Percentiles rank a stretch among this genome's conserved stretches.
Conservation (phyloP, 2,113 vertebrate genomes). For the Spea bombifrons region DNA sequence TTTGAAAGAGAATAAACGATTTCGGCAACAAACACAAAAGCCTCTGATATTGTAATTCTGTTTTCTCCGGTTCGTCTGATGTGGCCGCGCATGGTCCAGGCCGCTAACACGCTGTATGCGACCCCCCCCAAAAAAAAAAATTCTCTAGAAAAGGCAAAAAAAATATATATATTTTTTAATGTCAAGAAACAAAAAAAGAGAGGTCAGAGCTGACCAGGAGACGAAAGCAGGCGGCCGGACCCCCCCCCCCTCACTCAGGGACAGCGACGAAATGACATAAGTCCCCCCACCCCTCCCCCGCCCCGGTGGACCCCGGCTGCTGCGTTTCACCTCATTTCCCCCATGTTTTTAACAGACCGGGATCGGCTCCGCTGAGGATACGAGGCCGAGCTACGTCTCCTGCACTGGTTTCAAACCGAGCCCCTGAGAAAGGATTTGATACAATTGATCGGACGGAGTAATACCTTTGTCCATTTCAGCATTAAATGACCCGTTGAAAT, state of each 20-base stretch:
- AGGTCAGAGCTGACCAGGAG: neutral
- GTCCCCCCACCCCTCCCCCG: neutral
- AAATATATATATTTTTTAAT: too few relatives aligned
- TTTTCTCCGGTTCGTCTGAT: conserved; percentile 29
- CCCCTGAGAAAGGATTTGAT: conserved; percentile 71
- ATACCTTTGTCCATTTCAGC: conserved; percentile 82
- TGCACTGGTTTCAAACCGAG: conserved; percentile 66
- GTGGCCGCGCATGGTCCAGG: neutral
- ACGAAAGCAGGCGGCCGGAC: neutral
- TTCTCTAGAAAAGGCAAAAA: conserved; percentile 20
- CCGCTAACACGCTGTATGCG: conserved; percentile 46
- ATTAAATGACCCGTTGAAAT: conserved; percentile 79
- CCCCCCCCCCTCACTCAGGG: neutral
- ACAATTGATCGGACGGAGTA: conserved; percentile 75
- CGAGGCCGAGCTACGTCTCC: conserved; percentile 68
- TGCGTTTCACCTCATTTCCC: conserved; percentile 61
- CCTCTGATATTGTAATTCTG: conserved; percentile 38
- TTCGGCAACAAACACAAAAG: conserved; percentile 10
- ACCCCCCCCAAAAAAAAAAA: conserved; percentile 49
- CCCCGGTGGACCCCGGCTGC: neutral
- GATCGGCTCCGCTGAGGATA: conserved; percentile 63
- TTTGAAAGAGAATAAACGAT: conserved; percentile 41
- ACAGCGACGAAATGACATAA: neutral
- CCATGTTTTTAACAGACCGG: conserved; percentile 54
- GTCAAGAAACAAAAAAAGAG: neutral